Base-by-base conservation (phyloP, 2,888 invertebrate genomes). In the Parnassius orleans region DNA sequence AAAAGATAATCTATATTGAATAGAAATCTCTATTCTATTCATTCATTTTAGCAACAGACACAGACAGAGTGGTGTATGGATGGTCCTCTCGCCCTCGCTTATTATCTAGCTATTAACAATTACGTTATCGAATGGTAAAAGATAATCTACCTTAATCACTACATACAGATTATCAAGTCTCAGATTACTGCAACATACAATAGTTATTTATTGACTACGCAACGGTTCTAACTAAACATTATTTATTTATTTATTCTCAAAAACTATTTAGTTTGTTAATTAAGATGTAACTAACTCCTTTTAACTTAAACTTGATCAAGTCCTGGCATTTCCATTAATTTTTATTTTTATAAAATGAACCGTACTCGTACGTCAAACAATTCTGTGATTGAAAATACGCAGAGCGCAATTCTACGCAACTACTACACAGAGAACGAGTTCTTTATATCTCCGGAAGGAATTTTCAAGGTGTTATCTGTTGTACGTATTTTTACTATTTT, bases 341-440 rank as follows among this genome's bases (percentile, higher is more conserved):
- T n/a, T n/a, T n/a, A n/a, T n/a, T n/a, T n/a, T n/a, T 24, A 47
- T 14, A 47, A 47, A 47, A 47, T 47, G 47, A 3, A 14, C n/a
- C 14, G 47, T 9, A 3, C 47, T 12, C 14, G 14, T 5, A 1
- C n/a, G 14, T 1, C 12, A 10, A n/a, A n/a, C 1, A 3, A n/a
- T 2, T 47, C 14, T 12, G 47, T 43, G 43, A 7, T 15, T 2
- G 5, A 11, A 1, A 56, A 59, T 24, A 48, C 33, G 42, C 66
- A 68, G 41, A 65, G 66, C 57, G 64, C 60, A 24, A 60, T 75
- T 12, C 69, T 81, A 60, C 74, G 76, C 7, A 66, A 75, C 48
- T 84, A 86, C 58, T 86, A 83, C 67, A 65, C 59, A 0, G 77
- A 83, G 9, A 75, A 69, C 58, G 81, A 83, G 51, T 74, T 77